A percentile compares a stretch with the other conserved stretches of the same genome.
phyloP scores from a whole-genome alignment of 2,888 invertebrate species.

The Formica aserva region DNA sequence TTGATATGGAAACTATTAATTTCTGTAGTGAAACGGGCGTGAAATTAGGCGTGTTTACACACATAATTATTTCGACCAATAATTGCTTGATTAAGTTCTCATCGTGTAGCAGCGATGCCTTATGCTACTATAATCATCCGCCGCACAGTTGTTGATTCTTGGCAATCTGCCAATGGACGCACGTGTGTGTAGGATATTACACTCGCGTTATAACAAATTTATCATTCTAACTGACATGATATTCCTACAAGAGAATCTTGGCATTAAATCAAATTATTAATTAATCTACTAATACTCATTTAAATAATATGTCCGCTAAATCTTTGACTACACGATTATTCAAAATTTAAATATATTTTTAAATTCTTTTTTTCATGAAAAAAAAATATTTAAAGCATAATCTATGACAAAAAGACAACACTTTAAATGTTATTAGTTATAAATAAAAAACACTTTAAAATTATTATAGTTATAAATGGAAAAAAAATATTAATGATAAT shows the following conservation, averaged over 20 bases:
- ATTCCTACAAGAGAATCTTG: neutral
- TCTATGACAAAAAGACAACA: neutral
- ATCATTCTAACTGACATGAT: conserved; percentile 44
- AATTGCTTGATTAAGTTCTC: conserved; percentile 73
- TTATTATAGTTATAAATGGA: neutral
- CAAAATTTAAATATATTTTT: neutral
- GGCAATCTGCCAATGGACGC: conserved; percentile 68
- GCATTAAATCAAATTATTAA: conserved; percentile 44
- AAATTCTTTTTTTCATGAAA: neutral
- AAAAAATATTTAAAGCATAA: neutral
- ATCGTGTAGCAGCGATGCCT: conserved; percentile 56
- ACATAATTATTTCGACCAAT: conserved; percentile 37
- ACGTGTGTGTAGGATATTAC: conserved; percentile 45
- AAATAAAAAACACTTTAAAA: neutral
- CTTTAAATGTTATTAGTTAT: neutral
- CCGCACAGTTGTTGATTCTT: conserved; percentile 66
- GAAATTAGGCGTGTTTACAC: neutral
- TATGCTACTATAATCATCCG: conserved; percentile 70
- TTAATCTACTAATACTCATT: conserved; percentile 31
- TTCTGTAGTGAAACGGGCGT: neutral
- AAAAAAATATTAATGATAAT: conserved; percentile 7
- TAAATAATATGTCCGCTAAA: conserved; percentile 6
- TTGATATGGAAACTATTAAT: conserved; percentile 8
- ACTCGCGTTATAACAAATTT: conserved; percentile 59
- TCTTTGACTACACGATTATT: neutral